phyloP scores from a whole-genome alignment of 1,140 invertebrate species.

The Ephestia elutella region DNA sequence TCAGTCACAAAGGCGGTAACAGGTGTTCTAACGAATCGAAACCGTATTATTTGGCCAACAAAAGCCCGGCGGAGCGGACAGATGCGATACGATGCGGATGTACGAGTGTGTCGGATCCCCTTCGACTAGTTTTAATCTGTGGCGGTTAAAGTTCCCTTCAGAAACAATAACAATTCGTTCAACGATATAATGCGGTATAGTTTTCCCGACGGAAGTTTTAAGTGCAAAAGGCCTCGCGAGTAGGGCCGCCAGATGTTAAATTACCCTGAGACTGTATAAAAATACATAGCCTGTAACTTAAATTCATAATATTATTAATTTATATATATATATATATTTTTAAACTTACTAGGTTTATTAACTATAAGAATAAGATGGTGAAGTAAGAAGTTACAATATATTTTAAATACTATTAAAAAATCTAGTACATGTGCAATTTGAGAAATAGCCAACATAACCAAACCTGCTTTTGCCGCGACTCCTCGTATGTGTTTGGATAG shows the following conservation, averaged over 20 bases:
- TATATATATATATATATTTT: too few species aligned
- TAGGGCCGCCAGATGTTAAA: neutral
- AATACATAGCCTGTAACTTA: too few species aligned
- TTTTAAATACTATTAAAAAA: too few species aligned
- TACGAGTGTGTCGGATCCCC: neutral
- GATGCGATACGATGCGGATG: neutral
- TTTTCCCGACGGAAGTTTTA: constrained; percentile 37
- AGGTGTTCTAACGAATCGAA: neutral
- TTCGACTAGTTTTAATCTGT: constrained; percentile 25
- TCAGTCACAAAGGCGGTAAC: neutral
- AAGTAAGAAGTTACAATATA: too few species aligned
- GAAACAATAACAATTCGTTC: constrained; percentile 46
- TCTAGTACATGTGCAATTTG: too few species aligned
- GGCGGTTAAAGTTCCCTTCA: constrained; percentile 38
- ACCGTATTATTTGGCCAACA: neutral
- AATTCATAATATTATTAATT: too few species aligned
- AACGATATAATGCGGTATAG: constrained; percentile 42
- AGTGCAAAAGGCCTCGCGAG: constrained; percentile 39
- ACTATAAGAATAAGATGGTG: too few species aligned
- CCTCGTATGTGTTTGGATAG: too few species aligned
- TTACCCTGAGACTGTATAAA: neutral
- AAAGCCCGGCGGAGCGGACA: too few species aligned
- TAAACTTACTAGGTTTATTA: too few species aligned
- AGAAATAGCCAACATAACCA: too few species aligned
- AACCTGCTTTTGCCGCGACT: too few species aligned